A percentile compares a stretch with the other conserved stretches of the same genome.
Evolutionary conservation across 2,797 vertebrate genomes (phyloP).

Genomic region (Tokudaia tokunoshimensis): DNA sequence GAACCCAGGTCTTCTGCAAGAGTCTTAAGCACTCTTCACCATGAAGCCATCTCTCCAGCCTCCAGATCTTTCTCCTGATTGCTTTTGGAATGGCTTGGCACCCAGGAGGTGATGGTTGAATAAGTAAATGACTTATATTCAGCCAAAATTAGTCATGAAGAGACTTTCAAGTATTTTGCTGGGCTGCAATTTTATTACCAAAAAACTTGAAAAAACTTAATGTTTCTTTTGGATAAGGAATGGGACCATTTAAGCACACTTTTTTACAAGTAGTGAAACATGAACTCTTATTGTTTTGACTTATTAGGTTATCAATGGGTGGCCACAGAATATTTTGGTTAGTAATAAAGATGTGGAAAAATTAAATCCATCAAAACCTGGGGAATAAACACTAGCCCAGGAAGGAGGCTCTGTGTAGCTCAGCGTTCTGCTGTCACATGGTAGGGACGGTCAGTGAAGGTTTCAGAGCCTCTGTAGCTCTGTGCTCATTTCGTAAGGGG

Average conservation of each 20-base stretch:
- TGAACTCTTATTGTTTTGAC: constrained; percentile 34
- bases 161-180: constrained; percentile 36
- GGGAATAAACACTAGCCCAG: neutral
- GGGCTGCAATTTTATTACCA: constrained; percentile 58
- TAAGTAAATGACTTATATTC: neutral
- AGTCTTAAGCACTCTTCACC: neutral
- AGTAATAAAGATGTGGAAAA: neutral
- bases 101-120: neutral
- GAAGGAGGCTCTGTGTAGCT: neutral
- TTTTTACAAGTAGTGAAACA: constrained; percentile 40
- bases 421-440: neutral
- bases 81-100: neutral
- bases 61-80: neutral
- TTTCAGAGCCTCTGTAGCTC: neutral
- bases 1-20: neutral
- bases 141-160: constrained; percentile 23
- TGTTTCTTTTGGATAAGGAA: neutral
- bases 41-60: neutral
- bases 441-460: neutral
- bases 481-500: neutral
- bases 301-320: neutral
- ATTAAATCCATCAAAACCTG: neutral
- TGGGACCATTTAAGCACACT: neutral
- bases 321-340: neutral
- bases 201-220: neutral